Conservation (phyloP, 2,888 invertebrate species). For the Parnassius mnemosyne region DNA sequence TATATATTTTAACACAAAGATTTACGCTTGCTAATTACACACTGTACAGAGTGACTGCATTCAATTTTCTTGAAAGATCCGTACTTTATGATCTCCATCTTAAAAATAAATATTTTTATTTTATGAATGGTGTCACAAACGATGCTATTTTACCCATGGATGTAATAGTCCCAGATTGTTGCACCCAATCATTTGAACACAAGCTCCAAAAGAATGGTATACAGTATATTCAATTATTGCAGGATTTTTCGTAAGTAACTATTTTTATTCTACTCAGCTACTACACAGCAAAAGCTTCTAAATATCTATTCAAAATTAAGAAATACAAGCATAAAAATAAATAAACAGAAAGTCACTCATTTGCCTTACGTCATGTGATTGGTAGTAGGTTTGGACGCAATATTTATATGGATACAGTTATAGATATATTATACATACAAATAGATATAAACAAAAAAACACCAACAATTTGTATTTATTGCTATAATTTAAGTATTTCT, state of each 20-base stretch:
- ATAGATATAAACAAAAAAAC: too few species aligned
- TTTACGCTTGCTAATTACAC: slow-evolving; percentile 35
- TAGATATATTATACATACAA: too few species aligned
- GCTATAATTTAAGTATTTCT: background rate
- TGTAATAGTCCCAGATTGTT: slow-evolving; percentile 45
- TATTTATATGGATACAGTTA: too few species aligned
- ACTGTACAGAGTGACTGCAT: slow-evolving; percentile 59
- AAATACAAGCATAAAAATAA: too few species aligned
- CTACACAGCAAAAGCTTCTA: too few species aligned
- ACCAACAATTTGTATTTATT: too few species aligned
- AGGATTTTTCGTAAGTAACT: slow-evolving; percentile 38
- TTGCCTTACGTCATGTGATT: too few species aligned
- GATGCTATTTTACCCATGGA: slow-evolving; percentile 62
- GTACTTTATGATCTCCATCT: slow-evolving; percentile 47
- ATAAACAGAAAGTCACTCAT: too few species aligned
- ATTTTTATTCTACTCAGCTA: too few species aligned
- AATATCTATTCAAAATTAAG: too few species aligned
- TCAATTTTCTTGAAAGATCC: slow-evolving; percentile 53
- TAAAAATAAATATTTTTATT: slow-evolving; percentile 40
- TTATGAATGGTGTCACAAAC: slow-evolving; percentile 63
- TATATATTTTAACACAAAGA: slow-evolving; percentile 17
- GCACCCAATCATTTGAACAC: slow-evolving; percentile 43
- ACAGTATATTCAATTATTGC: slow-evolving; percentile 41
- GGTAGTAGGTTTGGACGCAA: too few species aligned
- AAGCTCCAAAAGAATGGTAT: slow-evolving; percentile 46